Percentiles rank a stretch among this genome's conserved stretches.
These are phyloP conservation scores for Dyspetes luteomarginatus DNA, from an alignment of 2,888 invertebrate species.

Conservation along the genomic window DNA sequence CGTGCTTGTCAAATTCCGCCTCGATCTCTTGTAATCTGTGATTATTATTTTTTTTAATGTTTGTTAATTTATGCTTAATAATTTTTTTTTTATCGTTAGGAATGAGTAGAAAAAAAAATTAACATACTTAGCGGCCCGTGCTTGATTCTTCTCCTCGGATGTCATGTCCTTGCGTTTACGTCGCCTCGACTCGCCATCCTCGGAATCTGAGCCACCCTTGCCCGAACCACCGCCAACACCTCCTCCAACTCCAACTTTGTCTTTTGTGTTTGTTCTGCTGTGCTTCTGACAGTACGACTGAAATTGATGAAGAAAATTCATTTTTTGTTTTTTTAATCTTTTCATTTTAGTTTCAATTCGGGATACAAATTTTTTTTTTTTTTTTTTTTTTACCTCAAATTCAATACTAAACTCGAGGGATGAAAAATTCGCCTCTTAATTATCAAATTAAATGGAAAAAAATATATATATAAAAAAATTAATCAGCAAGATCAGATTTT, in stretches of 20 bases:
- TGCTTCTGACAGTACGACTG: constrained; percentile 98
- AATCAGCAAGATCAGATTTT: background rate
- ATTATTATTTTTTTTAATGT: constrained; percentile 19
- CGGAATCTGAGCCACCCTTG: constrained; percentile 88
- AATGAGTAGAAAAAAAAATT: background rate
- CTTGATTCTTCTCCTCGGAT: constrained; percentile 96
- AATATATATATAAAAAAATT: no score
- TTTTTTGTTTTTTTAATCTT: no score
- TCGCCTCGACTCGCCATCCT: constrained; percentile 91
- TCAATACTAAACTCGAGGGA: no score
- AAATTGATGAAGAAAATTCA: constrained; percentile 69
- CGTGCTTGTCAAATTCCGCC: constrained; percentile 96
- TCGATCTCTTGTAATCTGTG: constrained; percentile 94
- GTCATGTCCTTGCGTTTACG: constrained; percentile 96
- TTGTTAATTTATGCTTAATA: background rate
- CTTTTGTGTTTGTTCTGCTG: constrained; percentile 94
- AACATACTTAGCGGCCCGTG: constrained; percentile 90
- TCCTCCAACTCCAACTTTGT: constrained; percentile 85
- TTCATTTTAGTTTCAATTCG: no score
- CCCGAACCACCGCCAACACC: constrained; percentile 77
- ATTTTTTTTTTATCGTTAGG: background rate
- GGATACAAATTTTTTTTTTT: background rate
- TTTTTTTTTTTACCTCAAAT: background rate
- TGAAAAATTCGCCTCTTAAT: no score
- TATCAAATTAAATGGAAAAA: no score